Conservation (phyloP, 2,888 invertebrate genomes). For the Drosophila barbarae region DNA sequence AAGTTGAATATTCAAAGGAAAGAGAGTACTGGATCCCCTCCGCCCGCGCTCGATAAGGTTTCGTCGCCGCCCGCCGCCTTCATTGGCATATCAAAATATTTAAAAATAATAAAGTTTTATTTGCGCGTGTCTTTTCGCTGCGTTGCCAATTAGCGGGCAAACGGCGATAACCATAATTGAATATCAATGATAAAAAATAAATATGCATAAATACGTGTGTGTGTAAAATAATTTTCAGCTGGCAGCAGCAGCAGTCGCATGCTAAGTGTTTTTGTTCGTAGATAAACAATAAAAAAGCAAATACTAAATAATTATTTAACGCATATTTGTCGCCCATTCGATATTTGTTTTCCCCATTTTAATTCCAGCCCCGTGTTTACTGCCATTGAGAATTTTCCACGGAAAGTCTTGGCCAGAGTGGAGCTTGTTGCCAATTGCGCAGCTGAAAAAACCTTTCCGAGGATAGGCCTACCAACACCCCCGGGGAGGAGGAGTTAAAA, state of each 20-base stretch:
- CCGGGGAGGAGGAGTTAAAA: not conserved
- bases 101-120: constrained; percentile 40
- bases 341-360: constrained; percentile 30
- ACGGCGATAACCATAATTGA: constrained; percentile 64
- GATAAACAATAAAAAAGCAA: constrained; percentile 46
- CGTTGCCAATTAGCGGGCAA: constrained; percentile 50
- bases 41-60: not conserved
- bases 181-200: constrained; percentile 58
- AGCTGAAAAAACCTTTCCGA: constrained; percentile 47
- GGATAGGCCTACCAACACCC: constrained; percentile 11
- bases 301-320: constrained; percentile 53
- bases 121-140: constrained; percentile 52
- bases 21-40: not conserved
- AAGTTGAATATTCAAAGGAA: constrained; percentile 1
- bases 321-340: constrained; percentile 46
- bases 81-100: constrained; percentile 20
- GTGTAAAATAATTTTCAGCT: constrained; percentile 43
- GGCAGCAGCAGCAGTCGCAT: constrained; percentile 33
- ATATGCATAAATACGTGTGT: constrained; percentile 38
- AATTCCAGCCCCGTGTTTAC: constrained; percentile 38
- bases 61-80: no score
- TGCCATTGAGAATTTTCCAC: constrained; percentile 36
- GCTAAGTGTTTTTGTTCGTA: constrained; percentile 38
- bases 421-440: constrained; percentile 38
- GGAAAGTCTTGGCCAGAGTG: not conserved